These are phyloP conservation scores for Cataglyphis cursor DNA, from an alignment of 2,888 invertebrate species.

Conservation along the genomic window DNA sequence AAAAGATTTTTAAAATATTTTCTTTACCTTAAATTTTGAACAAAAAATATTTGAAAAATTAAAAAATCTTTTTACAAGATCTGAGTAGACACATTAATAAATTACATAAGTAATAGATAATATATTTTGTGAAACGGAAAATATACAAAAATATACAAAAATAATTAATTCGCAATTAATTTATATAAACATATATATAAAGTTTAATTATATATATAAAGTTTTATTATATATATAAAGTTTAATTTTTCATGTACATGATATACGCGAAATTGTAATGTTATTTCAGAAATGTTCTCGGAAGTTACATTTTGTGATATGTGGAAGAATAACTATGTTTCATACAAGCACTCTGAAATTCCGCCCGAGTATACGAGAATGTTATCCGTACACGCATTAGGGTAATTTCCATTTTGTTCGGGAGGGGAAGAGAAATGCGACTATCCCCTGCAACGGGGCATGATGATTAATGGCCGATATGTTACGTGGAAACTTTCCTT, in stretches of 20 bases:
- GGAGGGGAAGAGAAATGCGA: constrained; percentile 36
- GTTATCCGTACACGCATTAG: constrained; percentile 36
- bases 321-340: constrained; percentile 25
- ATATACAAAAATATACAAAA: too few species aligned
- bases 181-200: too few species aligned
- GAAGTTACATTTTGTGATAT: constrained; percentile 5
- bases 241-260: neutral
- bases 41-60: too few species aligned
- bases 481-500: constrained; percentile 53
- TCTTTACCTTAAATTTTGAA: too few species aligned
- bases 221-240: too few species aligned
- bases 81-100: too few species aligned
- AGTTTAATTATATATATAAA: neutral
- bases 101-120: constrained; percentile 1
- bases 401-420: constrained; percentile 44
- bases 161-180: neutral
- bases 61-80: too few species aligned
- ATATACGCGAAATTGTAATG: neutral
- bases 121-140: too few species aligned
- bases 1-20: too few species aligned
- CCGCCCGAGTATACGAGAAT: constrained; percentile 30
- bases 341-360: constrained; percentile 27
- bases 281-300: neutral
- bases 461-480: constrained; percentile 55
- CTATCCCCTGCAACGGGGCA: constrained; percentile 14